Evolutionary conservation across 2,797 vertebrate species (phyloP), one percentile per base, ranked within the genome.

Genomic region (Periparus ater): DNA sequence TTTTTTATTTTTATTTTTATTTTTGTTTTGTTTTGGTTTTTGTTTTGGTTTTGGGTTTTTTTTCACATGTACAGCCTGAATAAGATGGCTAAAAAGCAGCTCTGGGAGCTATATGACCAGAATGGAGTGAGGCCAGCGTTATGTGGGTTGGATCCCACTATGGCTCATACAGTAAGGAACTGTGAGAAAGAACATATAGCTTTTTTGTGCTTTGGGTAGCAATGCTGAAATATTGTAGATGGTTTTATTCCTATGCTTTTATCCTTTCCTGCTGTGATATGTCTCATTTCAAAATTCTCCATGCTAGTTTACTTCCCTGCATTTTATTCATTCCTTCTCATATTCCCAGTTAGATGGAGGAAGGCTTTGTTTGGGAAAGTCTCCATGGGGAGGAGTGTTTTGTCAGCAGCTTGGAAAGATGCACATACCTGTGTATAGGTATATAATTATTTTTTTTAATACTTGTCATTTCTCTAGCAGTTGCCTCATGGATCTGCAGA

Each of bases 1-100:
- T 51, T 51, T 17, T 29, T 10, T n/a, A 21, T 2, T 11, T 2
- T 0, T 10, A 18, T 2, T 11, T 50, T 19, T 11, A 2, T 22
- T 54, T 20, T 27, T 7, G 5, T 17, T 19, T 38, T 11, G 11
- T 6, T 32, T 47, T n/a, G 17, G 3, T 17, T 27, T 6, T 50
- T 27, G 13, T 17, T 23, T 21, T 58, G 6, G 4, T 30, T 57
- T 32, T 17, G 13, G 14, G 9, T 51, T n/a, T 15, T 4, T 4
- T 12, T 47, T 20, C 3, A 0, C 27, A 15, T 42, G 7, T 54
- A 17, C 18, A 70, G 2, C 18, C 7, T 54, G 16, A 73, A 51
- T 42, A 91, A 82, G 9, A 82, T 26, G 19, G 2, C 32, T 88
- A 58, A 84, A 50, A 66, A 91, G 47, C 7, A 53, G 9, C 17